phyloP scores from a whole-genome alignment of 1,140 invertebrate genomes.

The Temnothorax nylanderi region DNA sequence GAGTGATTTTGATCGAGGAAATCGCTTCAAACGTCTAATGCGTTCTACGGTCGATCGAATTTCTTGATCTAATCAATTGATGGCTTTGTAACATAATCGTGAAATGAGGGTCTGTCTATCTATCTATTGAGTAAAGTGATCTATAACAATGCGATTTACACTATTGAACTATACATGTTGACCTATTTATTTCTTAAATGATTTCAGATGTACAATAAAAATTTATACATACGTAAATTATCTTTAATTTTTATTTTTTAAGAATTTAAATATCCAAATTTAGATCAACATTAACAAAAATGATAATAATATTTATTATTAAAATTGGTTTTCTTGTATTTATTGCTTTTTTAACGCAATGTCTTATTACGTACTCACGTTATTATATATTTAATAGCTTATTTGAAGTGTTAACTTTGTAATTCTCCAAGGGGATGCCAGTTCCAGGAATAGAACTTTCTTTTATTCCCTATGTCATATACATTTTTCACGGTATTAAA shows the following conservation, averaged over 20 bases:
- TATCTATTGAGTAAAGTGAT: not conserved
- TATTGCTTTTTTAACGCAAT: not conserved
- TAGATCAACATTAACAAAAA: not conserved
- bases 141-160: not conserved
- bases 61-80: constrained; percentile 34
- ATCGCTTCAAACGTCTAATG: constrained; percentile 5
- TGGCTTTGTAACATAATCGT: constrained; percentile 1
- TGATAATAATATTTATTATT: not conserved
- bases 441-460: constrained; percentile 7
- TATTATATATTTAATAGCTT: not conserved
- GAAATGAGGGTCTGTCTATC: not conserved
- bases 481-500: not conserved
- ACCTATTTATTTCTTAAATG: not conserved
- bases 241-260: not conserved
- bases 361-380: not conserved
- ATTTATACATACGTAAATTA: not conserved
- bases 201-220: not conserved
- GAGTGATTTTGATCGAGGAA: constrained; percentile 21
- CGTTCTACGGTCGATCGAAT: constrained; percentile 23
- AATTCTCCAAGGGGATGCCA: not conserved
- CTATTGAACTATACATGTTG: not conserved
- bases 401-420: not conserved
- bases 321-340: not conserved
- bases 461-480: not conserved
- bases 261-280: not conserved